These are phyloP conservation scores for Lutjanus campechanus DNA, from an alignment of 2,797 vertebrate species.

Conservation along the genomic window DNA sequence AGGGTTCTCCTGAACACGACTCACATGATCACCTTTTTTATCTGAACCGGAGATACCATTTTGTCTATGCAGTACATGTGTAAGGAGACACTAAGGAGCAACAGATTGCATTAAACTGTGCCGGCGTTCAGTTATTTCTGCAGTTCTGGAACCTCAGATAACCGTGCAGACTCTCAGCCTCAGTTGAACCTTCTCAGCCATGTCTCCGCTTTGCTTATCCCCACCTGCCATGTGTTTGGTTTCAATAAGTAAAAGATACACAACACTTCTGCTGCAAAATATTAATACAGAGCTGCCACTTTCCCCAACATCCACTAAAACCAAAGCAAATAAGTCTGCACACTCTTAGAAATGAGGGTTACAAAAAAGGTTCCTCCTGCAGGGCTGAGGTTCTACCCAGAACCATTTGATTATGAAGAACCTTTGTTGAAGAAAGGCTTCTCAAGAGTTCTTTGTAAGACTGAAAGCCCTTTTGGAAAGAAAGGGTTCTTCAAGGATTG, in stretches of 20 bases:
- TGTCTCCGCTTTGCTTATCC: conserved; percentile 18
- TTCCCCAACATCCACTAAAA: conserved; percentile 28
- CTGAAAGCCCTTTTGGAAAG: too few species aligned
- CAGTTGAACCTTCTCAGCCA: conserved; percentile 18
- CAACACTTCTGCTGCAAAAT: conserved; percentile 19
- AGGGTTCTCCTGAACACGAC: not conserved
- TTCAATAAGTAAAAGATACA: conserved; percentile 41
- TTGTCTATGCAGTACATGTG: too few species aligned
- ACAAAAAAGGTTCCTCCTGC: too few species aligned
- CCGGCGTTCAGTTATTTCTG: not conserved
- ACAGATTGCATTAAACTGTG: not conserved
- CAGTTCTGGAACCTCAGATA: conserved; percentile 11
- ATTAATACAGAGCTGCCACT: conserved; percentile 20
- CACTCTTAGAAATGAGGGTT: too few species aligned
- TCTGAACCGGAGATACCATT: not conserved
- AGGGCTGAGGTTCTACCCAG: too few species aligned
- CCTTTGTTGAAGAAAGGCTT: too few species aligned
- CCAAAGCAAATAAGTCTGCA: conserved; percentile 5
- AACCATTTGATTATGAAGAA: too few species aligned
- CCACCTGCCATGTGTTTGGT: conserved; percentile 6
- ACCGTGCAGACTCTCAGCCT: conserved; percentile 7
- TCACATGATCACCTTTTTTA: not conserved
- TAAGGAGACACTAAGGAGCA: not conserved
- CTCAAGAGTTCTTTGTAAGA: too few species aligned
- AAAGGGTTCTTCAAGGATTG: too few species aligned